Conservation (phyloP, 2,888 invertebrate species). For the Brachypterus glaber region DNA sequence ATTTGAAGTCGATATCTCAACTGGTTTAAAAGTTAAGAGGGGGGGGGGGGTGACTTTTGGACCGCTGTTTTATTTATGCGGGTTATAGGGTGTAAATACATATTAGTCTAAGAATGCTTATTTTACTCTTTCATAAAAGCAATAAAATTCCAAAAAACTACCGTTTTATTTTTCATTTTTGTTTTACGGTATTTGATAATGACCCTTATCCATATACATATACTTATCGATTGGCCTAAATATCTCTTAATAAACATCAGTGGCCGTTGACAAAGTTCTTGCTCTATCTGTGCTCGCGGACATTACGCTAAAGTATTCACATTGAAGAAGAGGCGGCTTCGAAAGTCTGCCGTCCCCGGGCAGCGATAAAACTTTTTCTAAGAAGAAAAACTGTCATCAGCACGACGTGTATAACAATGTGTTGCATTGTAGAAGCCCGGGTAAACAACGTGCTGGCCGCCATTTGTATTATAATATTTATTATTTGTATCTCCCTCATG, state of each 20-base stretch:
- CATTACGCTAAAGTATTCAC: constrained; percentile 26
- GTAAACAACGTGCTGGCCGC: constrained; percentile 27
- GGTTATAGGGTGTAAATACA: too few relatives aligned
- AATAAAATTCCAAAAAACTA: too few relatives aligned
- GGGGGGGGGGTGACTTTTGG: not conserved
- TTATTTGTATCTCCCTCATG: constrained; percentile 42
- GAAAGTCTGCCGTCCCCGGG: constrained; percentile 27
- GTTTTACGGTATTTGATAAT: too few relatives aligned
- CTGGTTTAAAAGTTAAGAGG: too few relatives aligned
- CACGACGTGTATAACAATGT: constrained; percentile 39
- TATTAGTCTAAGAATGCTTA: not conserved
- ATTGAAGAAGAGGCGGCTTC: constrained; percentile 18
- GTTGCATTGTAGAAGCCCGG: constrained; percentile 37
- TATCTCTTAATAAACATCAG: constrained; percentile 18
- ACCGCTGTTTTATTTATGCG: too few relatives aligned
- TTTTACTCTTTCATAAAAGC: too few relatives aligned
- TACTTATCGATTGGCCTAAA: constrained; percentile 19
- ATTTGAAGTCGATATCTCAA: too few relatives aligned
- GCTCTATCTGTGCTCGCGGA: constrained; percentile 22
- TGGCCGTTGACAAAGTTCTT: constrained; percentile 13
- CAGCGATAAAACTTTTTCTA: constrained; percentile 41
- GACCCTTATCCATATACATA: too few relatives aligned
- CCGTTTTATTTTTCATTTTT: too few relatives aligned
- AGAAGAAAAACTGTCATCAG: constrained; percentile 40
- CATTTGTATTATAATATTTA: constrained; percentile 43